Percentiles rank a stretch among this genome's conserved stretches.
These are phyloP conservation scores for Pseudopodoces humilis DNA, from an alignment of 2,113 vertebrate species.

Conservation along the genomic window DNA sequence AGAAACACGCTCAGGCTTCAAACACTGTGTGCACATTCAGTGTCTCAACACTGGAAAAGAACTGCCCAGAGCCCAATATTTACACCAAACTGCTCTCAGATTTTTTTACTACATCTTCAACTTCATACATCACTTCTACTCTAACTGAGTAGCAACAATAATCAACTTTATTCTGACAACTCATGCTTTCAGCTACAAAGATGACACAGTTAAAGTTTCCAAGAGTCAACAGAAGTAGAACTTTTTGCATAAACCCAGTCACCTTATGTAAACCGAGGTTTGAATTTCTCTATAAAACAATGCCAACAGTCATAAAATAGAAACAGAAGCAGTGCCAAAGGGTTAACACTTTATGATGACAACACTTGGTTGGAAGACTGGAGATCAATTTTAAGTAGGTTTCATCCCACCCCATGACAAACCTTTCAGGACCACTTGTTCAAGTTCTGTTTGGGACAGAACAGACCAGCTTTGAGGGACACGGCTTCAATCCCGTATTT, in stretches of 20 bases:
- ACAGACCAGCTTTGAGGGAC: background rate
- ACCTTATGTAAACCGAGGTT: accelerated
- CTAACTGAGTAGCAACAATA: background rate
- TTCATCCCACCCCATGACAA: background rate
- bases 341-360: background rate
- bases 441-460: background rate
- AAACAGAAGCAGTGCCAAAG: background rate
- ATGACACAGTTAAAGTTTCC: background rate
- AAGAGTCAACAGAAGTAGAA: background rate
- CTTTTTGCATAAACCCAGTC: background rate
- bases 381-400: background rate
- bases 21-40: background rate
- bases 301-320: background rate
- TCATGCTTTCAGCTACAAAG: background rate
- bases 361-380: background rate
- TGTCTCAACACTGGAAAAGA: background rate
- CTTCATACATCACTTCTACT: background rate
- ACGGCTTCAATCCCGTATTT: background rate
- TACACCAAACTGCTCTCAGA: background rate
- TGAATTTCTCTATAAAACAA: background rate
- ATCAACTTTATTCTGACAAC: background rate
- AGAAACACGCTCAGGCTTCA: background rate
- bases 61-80: background rate
- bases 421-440: background rate
- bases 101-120: background rate